Conservation (phyloP, 2,797 vertebrate species). For the Sebastes trivittatus region DNA sequence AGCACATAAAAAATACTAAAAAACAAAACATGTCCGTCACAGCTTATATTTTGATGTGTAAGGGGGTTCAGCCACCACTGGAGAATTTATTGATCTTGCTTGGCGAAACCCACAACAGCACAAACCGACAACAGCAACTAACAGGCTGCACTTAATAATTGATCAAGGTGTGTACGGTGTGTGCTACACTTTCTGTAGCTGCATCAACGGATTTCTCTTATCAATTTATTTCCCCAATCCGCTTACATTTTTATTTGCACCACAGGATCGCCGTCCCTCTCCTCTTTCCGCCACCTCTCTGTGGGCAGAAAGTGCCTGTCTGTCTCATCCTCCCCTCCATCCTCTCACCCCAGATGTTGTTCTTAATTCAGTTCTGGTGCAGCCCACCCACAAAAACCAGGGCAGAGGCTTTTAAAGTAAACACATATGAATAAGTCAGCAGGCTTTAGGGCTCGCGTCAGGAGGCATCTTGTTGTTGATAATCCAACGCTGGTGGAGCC, state of each 20-base stretch:
- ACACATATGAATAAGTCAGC: constrained; percentile 84
- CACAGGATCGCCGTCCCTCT: background rate
- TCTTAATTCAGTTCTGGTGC: constrained; percentile 66
- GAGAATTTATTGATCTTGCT: constrained; percentile 33
- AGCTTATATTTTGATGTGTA: constrained; percentile 30
- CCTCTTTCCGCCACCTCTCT: constrained; percentile 21
- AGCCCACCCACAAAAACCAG: constrained; percentile 70
- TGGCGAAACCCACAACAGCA: constrained; percentile 19
- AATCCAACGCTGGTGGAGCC: constrained; percentile 76
- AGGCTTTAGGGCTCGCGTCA: constrained; percentile 78
- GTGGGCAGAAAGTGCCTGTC: constrained; percentile 10
- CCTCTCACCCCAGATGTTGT: constrained; percentile 58
- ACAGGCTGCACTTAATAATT: constrained; percentile 26
- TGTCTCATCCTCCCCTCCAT: background rate
- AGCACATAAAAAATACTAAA: constrained; percentile 22
- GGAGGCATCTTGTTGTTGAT: constrained; percentile 83
- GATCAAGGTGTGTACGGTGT: constrained; percentile 24
- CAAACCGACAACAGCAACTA: constrained; percentile 29
- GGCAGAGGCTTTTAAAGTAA: constrained; percentile 75
- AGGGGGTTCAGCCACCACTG: constrained; percentile 11
- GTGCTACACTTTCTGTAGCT: background rate
- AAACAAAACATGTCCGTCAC: constrained; percentile 12
- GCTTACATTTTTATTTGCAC: background rate
- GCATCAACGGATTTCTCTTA: background rate
- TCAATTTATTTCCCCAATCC: background rate